Evolutionary conservation across 2,113 vertebrate species (phyloP).

Genomic region (Corythornis vintsioides): DNA sequence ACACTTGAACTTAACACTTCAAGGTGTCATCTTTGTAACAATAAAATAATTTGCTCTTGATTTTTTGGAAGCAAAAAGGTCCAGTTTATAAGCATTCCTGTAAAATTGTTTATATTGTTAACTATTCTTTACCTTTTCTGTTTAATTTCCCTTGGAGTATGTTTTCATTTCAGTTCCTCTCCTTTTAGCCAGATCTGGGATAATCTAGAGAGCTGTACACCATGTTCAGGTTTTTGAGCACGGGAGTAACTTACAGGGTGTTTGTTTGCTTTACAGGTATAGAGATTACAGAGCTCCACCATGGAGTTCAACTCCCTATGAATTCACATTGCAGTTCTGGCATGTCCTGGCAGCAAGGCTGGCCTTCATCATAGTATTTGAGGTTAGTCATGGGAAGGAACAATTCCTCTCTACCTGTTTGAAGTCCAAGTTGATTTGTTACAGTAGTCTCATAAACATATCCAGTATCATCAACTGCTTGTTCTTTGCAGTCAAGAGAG

Average conservation of each 20-base stretch:
- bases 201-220: background rate
- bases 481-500: background rate
- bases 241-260: background rate
- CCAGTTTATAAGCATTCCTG: background rate
- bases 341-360: slow-evolving; percentile 93
- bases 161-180: background rate
- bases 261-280: slow-evolving; percentile 77
- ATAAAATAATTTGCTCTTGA: background rate
- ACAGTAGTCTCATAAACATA: background rate
- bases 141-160: background rate
- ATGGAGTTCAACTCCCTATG: slow-evolving; percentile 88
- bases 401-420: background rate
- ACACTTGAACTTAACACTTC: background rate
- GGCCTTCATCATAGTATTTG: slow-evolving; percentile 98
- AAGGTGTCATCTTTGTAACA: background rate
- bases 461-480: background rate
- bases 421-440: background rate
- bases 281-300: slow-evolving; percentile 95
- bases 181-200: background rate
- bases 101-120: background rate
- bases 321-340: slow-evolving; percentile 97
- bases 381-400: slow-evolving; percentile 79
- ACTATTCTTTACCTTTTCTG: background rate
- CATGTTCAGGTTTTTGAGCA: background rate
- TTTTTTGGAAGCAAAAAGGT: background rate